Evolutionary conservation across 2,888 invertebrate species (phyloP).

Genomic region (Helobdella robusta): DNA sequence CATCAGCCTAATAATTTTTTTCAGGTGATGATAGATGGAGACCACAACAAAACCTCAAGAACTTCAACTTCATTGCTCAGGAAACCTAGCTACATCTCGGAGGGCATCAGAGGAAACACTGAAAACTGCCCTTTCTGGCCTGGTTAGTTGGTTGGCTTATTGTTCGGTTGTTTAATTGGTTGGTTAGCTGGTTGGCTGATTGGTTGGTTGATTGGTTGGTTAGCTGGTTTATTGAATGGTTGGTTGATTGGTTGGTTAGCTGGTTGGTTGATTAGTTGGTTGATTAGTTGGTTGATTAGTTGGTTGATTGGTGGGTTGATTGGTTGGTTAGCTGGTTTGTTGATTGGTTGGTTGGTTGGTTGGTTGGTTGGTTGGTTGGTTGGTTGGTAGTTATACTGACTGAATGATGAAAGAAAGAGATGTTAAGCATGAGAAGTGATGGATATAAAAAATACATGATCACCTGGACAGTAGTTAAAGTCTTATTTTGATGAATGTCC

Average conservation of each 20-base stretch:
- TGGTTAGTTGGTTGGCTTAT: constrained; percentile 49
- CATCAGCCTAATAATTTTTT: no score
- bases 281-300: not conserved
- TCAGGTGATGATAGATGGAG: not conserved
- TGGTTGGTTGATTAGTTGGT: not conserved
- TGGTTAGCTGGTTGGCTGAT: not conserved
- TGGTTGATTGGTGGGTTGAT: not conserved
- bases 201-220: no score
- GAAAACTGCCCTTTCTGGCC: constrained; percentile 79
- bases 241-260: not conserved
- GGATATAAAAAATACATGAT: no score
- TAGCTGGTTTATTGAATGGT: not conserved
- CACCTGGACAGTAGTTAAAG: no score
- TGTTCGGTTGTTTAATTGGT: not conserved
- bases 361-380: not conserved
- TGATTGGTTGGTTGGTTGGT: not conserved
- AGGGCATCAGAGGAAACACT: constrained; percentile 65
- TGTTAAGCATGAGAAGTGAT: no score
- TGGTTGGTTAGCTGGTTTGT: not conserved
- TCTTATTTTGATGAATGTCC: no score
- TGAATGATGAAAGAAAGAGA: no score
- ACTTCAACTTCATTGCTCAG: constrained; percentile 72
- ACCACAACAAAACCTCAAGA: constrained; percentile 52
- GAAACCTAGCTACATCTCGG: constrained; percentile 63
- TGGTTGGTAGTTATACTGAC: not conserved